phyloP scores from a whole-genome alignment of 2,888 invertebrate species.

The Hyposoter didymator region DNA sequence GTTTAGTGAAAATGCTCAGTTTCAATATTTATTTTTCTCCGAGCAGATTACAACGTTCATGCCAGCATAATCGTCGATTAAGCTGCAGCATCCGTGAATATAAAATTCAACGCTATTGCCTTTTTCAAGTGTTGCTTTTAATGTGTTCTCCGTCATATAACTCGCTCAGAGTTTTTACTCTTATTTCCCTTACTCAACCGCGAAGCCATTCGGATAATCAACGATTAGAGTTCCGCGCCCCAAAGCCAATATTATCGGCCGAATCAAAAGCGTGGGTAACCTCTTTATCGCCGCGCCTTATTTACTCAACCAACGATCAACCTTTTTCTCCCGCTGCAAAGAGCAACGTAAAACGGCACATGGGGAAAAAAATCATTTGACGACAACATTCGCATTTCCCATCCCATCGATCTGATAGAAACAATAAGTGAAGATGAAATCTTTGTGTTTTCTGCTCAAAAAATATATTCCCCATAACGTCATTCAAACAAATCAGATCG shows the following conservation, averaged over 20 bases:
- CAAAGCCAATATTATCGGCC: conserved; percentile 9
- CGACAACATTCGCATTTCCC: background rate
- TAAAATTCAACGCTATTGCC: background rate
- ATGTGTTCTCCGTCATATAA: conserved; percentile 11
- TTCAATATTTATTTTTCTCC: background rate
- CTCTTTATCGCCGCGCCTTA: background rate
- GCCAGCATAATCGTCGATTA: background rate
- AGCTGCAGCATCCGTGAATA: background rate
- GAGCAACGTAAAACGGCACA: background rate
- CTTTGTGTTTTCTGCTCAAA: background rate
- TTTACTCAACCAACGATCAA: background rate
- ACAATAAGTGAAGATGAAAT: background rate
- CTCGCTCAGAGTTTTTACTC: background rate
- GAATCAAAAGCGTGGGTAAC: background rate
- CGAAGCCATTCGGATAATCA: conserved; percentile 17
- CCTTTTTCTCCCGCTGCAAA: background rate
- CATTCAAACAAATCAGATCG: background rate
- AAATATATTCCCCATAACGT: background rate
- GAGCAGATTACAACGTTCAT: background rate
- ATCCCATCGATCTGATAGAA: background rate
- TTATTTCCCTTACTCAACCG: conserved; percentile 10
- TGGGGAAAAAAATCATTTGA: background rate
- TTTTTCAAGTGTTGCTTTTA: conserved; percentile 9
- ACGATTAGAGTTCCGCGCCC: background rate
- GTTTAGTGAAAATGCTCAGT: background rate